Percentiles rank a stretch among this genome's conserved stretches.
Evolutionary conservation across 2,888 invertebrate genomes (phyloP).

Genomic region (Dusona sp.): DNA sequence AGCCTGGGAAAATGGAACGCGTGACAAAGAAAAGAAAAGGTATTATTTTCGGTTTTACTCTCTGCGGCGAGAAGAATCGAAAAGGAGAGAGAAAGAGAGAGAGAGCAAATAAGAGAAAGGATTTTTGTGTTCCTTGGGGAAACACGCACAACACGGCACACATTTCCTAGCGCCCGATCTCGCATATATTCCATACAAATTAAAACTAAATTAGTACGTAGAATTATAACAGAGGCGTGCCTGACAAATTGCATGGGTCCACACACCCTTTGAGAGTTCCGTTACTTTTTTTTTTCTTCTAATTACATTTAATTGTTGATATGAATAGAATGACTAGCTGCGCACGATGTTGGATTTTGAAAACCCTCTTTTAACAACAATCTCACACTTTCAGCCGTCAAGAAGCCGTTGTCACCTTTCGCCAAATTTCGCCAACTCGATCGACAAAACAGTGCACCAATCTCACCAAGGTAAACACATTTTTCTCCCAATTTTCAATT

Average conservation of each 20-base stretch:
- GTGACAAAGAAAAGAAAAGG: conserved; percentile 25
- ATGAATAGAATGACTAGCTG: not conserved
- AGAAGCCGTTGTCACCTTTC: conserved; percentile 93
- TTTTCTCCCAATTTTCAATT: not conserved
- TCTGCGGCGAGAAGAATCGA: not conserved
- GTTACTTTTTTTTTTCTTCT: conserved; percentile 60
- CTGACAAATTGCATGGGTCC: conserved; percentile 65
- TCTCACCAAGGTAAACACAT: conserved; percentile 89
- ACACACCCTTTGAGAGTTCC: conserved; percentile 61
- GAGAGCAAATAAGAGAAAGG: conserved; percentile 15
- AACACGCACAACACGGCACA: conserved; percentile 78
- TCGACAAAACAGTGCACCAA: conserved; percentile 92
- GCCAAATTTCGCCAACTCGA: conserved; percentile 97
- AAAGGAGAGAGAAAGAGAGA: not conserved
- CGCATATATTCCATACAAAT: conserved; percentile 42
- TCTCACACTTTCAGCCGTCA: conserved; percentile 78
- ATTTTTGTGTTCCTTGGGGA: conserved; percentile 59
- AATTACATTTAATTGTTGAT: conserved; percentile 52
- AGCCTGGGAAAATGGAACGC: not conserved
- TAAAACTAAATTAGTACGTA: conserved; percentile 57
- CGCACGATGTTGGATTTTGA: not conserved
- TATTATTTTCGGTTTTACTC: not conserved
- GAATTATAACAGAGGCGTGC: conserved; percentile 60
- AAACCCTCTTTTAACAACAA: conserved; percentile 41
- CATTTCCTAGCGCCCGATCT: conserved; percentile 66